Base-by-base conservation (phyloP, 1,140 invertebrate species). In the Hesperophylax magnus region DNA sequence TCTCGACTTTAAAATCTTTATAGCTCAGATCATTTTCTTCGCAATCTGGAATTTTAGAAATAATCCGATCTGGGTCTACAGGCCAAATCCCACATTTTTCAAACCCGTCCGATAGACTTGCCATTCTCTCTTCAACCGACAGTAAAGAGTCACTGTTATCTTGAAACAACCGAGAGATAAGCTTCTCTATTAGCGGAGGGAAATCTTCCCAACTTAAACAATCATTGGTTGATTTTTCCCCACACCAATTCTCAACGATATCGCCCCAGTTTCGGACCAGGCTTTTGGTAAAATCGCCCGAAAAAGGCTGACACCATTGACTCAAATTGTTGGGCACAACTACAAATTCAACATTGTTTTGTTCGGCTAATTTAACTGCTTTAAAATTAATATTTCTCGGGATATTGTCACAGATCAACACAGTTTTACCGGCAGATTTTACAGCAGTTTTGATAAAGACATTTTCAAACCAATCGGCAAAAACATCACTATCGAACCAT, bases 391-490 rank as follows among this genome's bases (percentile, higher is more conserved):
- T 69, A 17, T 69, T 31, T 69, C 65, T 39, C 27, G 65, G 34
- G 5, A 69, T 7, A 47, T 69, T 69, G 31, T 67, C 63, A 17
- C 63, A 31, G 3, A 67, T 14, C 0, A 71, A 18, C 39, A 71
- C 67, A 47, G 18, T 18, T 47, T 71, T 52, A 20, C 18, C 39
- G 5, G 18, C 17, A 6, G 8, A 18, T 20, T 71, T 20, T 18
- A 20, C 39, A 3, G 63, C 34, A 18, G 39, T 71, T 20, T 34
- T 17, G 15, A 72, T 54, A 22, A 72, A 72, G 9, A 72, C 22
- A 22, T 72, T 53, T 17, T 54, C 20, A 27, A 72, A 72, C 69
- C 69, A 72, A 18, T 53, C 69, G 17, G 52, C 1, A 22, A 72
- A 54, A 11, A 54, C 11, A 9, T 24, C 52, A 52, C 24, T 22